Conservation (phyloP, 1,140 invertebrate genomes). For the Rhyzopertha dominica region DNA sequence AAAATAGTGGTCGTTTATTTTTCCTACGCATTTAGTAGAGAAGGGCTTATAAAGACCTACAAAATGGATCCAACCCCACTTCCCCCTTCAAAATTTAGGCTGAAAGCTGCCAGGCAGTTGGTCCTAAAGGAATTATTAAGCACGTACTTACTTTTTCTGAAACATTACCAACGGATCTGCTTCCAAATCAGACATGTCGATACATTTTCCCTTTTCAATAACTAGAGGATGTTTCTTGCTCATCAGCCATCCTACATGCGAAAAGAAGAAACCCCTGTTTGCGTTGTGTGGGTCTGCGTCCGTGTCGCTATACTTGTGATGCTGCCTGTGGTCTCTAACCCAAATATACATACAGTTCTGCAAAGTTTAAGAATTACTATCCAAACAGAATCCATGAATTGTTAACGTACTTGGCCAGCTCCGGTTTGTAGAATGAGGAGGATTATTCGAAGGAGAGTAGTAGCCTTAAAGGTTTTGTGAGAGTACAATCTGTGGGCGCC, state of each 20-base stretch:
- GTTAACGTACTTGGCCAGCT: constrained; percentile 51
- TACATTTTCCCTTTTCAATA: constrained; percentile 47
- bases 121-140: too few species aligned
- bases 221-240: constrained; percentile 60
- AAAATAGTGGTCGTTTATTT: too few species aligned
- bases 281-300: constrained; percentile 63
- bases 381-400: too few species aligned
- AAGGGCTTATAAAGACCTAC: too few species aligned
- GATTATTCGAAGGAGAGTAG: constrained; percentile 40
- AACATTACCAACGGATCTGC: constrained; percentile 67
- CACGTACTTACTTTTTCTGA: constrained; percentile 56
- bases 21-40: too few species aligned
- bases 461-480: constrained; percentile 53
- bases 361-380: too few species aligned
- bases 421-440: constrained; percentile 49
- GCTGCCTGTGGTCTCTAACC: constrained; percentile 59
- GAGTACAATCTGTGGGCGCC: constrained; percentile 53
- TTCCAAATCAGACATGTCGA: constrained; percentile 65
- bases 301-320: constrained; percentile 64
- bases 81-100: too few species aligned
- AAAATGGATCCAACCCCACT: too few species aligned
- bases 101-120: too few species aligned
- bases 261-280: constrained; percentile 62
- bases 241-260: constrained; percentile 64
- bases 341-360: constrained; percentile 51